These are phyloP conservation scores for Metopia argyrocephala DNA, from an alignment of 2,888 invertebrate genomes.

Conservation along the genomic window DNA sequence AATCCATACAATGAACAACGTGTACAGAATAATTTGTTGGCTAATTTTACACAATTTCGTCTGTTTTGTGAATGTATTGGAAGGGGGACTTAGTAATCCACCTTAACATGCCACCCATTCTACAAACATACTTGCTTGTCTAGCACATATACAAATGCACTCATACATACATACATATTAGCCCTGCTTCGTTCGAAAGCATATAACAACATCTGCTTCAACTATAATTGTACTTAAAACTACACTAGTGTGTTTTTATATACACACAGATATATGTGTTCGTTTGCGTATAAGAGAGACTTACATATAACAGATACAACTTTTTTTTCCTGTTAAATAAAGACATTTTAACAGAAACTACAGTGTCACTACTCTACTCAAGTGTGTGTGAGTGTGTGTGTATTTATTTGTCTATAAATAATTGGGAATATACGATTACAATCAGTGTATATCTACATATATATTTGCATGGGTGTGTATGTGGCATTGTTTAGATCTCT, in stretches of 20 bases:
- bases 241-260: background rate
- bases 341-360: constrained; percentile 11
- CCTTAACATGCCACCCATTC: background rate
- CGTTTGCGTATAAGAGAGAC: no score
- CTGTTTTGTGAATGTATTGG: background rate
- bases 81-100: background rate
- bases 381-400: background rate
- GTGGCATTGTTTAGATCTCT: background rate
- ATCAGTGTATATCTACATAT: background rate
- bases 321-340: background rate
- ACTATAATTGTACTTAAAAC: constrained; percentile 42
- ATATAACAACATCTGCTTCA: constrained; percentile 46
- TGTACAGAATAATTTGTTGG: constrained; percentile 40
- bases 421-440: constrained; percentile 31
- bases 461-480: background rate
- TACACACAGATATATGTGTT: constrained; percentile 5
- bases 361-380: background rate
- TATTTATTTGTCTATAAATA: background rate
- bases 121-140: background rate
- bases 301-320: background rate
- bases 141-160: constrained; percentile 2
- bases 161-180: background rate
- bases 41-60: constrained; percentile 37
- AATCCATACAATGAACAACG: constrained; percentile 18
- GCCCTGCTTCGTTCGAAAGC: constrained; percentile 28